These are phyloP conservation scores for Glossosoma conforme DNA, from an alignment of 1,140 invertebrate species.

Conservation along the genomic window DNA sequence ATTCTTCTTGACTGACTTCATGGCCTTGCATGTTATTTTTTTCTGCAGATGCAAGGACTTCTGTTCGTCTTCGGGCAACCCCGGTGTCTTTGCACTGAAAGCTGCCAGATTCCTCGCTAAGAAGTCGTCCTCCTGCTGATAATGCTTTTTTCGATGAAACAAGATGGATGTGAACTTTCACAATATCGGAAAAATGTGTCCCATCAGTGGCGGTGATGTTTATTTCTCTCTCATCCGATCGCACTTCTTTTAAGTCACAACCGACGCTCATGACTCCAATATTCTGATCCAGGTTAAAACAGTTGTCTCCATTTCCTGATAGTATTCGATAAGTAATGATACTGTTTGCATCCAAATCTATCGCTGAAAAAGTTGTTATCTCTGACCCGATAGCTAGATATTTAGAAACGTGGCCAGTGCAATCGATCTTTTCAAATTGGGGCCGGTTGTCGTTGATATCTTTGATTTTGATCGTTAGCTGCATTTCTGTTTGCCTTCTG, in stretches of 20 bases:
- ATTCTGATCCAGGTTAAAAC: conserved; percentile 72
- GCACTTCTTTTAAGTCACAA: conserved; percentile 69
- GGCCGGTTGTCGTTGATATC: conserved; percentile 88
- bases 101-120: conserved; percentile 47
- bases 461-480: conserved; percentile 65
- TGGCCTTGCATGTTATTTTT: conserved; percentile 60
- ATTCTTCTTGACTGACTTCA: conserved; percentile 51
- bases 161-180: conserved; percentile 59
- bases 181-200: conserved; percentile 75
- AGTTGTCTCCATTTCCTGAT: conserved; percentile 76
- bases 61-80: conserved; percentile 64
- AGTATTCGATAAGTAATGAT: conserved; percentile 78
- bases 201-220: conserved; percentile 83
- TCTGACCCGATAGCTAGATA: conserved; percentile 69
- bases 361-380: conserved; percentile 77
- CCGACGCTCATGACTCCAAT: conserved; percentile 54
- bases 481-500: conserved; percentile 76
- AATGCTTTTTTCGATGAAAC: conserved; percentile 54
- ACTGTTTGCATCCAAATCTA: conserved; percentile 82
- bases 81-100: conserved; percentile 76
- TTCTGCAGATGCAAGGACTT: conserved; percentile 66
- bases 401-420: conserved; percentile 68
- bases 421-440: conserved; percentile 71
- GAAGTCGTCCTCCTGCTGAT: conserved; percentile 14
- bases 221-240: conserved; percentile 56